Conservation (phyloP, 1,140 invertebrate genomes). For the Matsumurasca onukii region DNA sequence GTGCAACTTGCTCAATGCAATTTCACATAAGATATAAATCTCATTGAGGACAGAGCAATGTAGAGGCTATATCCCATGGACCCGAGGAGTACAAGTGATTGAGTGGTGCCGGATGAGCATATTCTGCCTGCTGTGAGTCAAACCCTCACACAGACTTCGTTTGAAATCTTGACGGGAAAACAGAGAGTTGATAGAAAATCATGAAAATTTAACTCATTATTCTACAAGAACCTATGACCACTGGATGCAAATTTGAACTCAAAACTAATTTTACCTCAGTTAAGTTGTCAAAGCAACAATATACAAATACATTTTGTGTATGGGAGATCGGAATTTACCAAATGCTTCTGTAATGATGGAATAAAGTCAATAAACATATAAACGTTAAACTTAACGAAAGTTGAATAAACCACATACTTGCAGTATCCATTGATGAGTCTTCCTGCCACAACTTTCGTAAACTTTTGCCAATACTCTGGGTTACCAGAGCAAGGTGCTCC, state of each 20-base stretch:
- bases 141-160: no score
- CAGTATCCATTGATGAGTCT: constrained; percentile 68
- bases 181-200: no score
- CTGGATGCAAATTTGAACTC: no score
- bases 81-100: background rate
- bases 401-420: constrained; percentile 47
- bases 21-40: background rate
- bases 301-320: no score
- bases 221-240: no score
- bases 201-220: no score
- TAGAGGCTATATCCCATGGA: background rate
- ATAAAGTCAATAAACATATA: background rate
- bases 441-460: constrained; percentile 60
- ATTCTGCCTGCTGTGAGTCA: no score
- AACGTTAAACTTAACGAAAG: no score
- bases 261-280: no score
- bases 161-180: no score
- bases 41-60: background rate
- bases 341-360: background rate
- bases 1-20: constrained; percentile 10
- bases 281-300: no score
- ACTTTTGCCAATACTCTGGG: constrained; percentile 55
- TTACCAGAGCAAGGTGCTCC: constrained; percentile 65
- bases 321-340: background rate
- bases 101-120: background rate